Base-by-base conservation (phyloP, 2,888 invertebrate genomes). In the Diplolepis rosae region DNA sequence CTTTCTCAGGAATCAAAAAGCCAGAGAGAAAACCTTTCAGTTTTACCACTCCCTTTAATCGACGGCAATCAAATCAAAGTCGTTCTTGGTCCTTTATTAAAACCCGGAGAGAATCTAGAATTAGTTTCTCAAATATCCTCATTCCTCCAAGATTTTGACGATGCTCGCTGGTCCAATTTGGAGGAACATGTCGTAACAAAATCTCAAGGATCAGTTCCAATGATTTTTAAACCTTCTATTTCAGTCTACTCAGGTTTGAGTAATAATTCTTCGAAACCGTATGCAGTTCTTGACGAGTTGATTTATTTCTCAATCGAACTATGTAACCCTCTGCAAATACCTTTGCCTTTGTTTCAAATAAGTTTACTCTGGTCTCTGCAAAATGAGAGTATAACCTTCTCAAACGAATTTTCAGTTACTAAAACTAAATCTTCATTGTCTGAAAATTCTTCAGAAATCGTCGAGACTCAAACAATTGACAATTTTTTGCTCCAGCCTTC, bases 221-320 rank as follows among this genome's bases (percentile, higher is more conserved):
- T 95, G 90, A 92, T 94, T 76, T 96, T 96, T 87, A 94, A 94
- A 83, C 96, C 96, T 0, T 92, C 94, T 1, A 90, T 94, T 30
- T 94, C 94, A 76, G 90, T 96, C 67, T 94, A 95, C 84, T 94
- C 93, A 0, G 91, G 91, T 76, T 90, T 90, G 70, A 93, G 93
- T 70, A 93, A 94, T 75, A 93, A 93, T 78, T 90, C 89, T 56
- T 89, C 90, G 65, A 92, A 92, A 82, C 95, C 96, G 1, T 89
- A 93, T 24, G 94, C 94, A 9, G 93, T 95, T 61, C 92, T 95
- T 79, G 94, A 94, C 86, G 97, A 98, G 87, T 94, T 95, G 0
- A 93, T 97, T 68, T 94, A 94, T 87, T 91, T 97, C 68, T 93
- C 94, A 48, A 90, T 97, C 28, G 92, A 93, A 67, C 90, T 98